Conservation (phyloP, 2,888 invertebrate species). For the Tillus elongatus region DNA sequence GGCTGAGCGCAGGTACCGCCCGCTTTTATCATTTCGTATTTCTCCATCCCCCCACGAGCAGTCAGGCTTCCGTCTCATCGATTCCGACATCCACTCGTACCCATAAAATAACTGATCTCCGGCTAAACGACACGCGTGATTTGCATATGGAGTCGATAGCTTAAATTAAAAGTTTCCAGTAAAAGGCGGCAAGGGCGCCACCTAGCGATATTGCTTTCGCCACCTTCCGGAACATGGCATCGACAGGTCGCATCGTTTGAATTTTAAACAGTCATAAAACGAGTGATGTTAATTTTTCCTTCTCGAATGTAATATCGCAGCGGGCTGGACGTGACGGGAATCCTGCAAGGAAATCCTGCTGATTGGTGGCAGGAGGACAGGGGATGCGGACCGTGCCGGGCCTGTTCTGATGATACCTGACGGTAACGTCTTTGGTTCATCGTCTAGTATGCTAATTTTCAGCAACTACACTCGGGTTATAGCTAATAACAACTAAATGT, state of each 20-base stretch:
- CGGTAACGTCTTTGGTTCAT: slow-evolving; percentile 21
- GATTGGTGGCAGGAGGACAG: slow-evolving; percentile 25
- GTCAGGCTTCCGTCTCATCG: slow-evolving; percentile 22
- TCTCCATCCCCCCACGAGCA: slow-evolving; percentile 15
- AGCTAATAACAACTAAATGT: slow-evolving; percentile 31
- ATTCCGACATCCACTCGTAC: slow-evolving; percentile 21
- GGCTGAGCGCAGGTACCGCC: slow-evolving; percentile 31
- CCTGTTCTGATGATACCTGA: slow-evolving; percentile 27
- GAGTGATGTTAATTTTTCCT: slow-evolving; percentile 43
- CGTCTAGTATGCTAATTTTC: slow-evolving; percentile 32
- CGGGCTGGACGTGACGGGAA: slow-evolving; percentile 29
- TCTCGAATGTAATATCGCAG: slow-evolving; percentile 40
- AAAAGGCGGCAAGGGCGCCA: slow-evolving; percentile 12
- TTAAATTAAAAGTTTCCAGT: slow-evolving; percentile 35
- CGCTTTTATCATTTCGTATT: slow-evolving; percentile 17
- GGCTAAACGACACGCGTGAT: slow-evolving; percentile 40
- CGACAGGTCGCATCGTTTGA: slow-evolving; percentile 31
- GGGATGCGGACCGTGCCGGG: slow-evolving; percentile 14
- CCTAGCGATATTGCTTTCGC: slow-evolving; percentile 27
- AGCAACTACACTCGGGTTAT: slow-evolving; percentile 31
- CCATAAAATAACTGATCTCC: slow-evolving; percentile 40
- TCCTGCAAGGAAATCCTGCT: slow-evolving; percentile 20
- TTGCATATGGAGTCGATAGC: slow-evolving; percentile 40
- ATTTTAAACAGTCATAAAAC: slow-evolving; percentile 44
- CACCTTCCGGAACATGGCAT: slow-evolving; percentile 27